Base-by-base conservation (phyloP, 2,888 invertebrate species). In the Crematogaster levior region DNA sequence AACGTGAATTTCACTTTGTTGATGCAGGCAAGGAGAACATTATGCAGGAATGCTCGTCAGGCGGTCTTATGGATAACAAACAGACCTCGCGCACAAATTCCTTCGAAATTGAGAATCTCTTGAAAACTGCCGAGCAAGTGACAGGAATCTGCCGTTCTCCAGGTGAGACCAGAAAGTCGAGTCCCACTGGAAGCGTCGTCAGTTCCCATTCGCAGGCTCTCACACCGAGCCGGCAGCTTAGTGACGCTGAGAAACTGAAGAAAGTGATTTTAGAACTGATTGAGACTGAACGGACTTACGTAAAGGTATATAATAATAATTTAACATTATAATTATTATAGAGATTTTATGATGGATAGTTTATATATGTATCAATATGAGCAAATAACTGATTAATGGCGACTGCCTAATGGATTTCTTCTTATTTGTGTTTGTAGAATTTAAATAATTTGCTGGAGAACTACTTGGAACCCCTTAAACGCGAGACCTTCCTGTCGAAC, bases 231-330 rank as follows among this genome's bases (percentile, higher is more conserved):
- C 95, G 98, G 81, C 98, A 98, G 91, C 96, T 99, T 89, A 98
- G 98, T 86, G 98, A 99, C 94, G 98, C 98, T 4, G 99, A 99
- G 95, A 98, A 98, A 94, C 96, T 99, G 90, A 96, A 98, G 92
- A 99, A 99, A 96, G 99, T 99, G 91, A 97, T 99, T 91, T 96
- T 98, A 93, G 99, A 99, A 94, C 96, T 99, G 91, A 97, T 99
- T 85, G 99, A 99, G 93, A 99, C 99, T 1, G 99, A 99, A 95
- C 96, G 98, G 93, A 97, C 98, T 86, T 99, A 99, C 94, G 99
- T 99, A 89, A 98, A 98, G 97, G 99, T 99, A n/a, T n/a, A n/a
- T n/a, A 94, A 95, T 94, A 91, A 18, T 3, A 2, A 15, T n/a
- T 68, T 61, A 74, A 15, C 66, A 51, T 40, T 37, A 10, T 21